Base-by-base conservation (phyloP, 2,113 vertebrate genomes). In the Oncorhynchus clarkii region DNA sequence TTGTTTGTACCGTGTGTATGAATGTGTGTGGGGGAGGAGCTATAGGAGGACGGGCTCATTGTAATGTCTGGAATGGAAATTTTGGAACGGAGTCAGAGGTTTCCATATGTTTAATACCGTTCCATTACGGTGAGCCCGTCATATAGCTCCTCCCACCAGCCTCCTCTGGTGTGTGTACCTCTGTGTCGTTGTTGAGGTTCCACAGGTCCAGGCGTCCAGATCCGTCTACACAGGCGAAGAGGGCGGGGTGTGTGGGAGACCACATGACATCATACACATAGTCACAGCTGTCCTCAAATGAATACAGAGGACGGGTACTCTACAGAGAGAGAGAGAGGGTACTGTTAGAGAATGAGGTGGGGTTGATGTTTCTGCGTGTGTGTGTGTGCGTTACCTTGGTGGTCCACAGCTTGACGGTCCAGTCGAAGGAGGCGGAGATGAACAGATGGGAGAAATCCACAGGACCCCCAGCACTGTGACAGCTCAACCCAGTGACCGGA, bases 371-470 rank as follows among this genome's bases (percentile, higher is more conserved):
- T 34, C 34, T 34, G 6, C 12, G 8, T 45, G 39, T 45, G 39
- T 39, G 34, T 39, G 57, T 18, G 20, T 12, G 20, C n/a, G 5
- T 39, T 94, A 99, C 98, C 95, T 98, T 99, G 48, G 96, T 98
- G 89, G 96, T 98, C 97, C 97, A 99, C 76, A 99, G 96, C 91
- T 99, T 99, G 86, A 99, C 95, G 4, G 98, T 99, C 97, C 98
- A 99, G 85, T 99, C 98, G 90, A 99, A 99, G 76, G 98, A 99
- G 3, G 98, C 96, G 72, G 97, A 97, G 88, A 99, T 95, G 92
- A 99, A 99, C 83, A 99, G 96, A 86, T 99, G 96, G 24, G 98
- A 99, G 93, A 98, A 98, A 90, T 99, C 98, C 2, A 98, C 94
- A 31, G 97, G 95, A 86, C 98, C 98, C 78, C 94, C 95, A 16